Conservation (phyloP, 1,140 invertebrate species). For the Zelostemma sp. region DNA sequence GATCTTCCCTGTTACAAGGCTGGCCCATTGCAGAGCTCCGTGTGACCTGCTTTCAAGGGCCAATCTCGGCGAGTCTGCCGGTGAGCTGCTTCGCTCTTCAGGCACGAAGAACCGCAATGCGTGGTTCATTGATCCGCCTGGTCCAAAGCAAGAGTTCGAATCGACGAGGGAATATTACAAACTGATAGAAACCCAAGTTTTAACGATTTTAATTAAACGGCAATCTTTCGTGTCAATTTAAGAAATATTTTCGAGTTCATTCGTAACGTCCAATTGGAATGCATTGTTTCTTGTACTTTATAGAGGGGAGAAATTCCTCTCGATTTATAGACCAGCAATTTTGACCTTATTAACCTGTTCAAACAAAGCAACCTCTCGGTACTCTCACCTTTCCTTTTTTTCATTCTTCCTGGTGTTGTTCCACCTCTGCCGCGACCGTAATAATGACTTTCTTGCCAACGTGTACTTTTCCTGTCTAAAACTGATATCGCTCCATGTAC, state of each 20-base stretch:
- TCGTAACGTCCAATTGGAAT: too few species aligned
- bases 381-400: constrained; percentile 42
- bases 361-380: constrained; percentile 29
- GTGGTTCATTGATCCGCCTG: constrained; percentile 35
- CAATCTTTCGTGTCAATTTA: too few species aligned
- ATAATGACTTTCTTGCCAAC: constrained; percentile 33
- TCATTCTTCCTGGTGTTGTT: neutral
- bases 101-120: constrained; percentile 13
- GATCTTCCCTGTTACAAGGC: constrained; percentile 11
- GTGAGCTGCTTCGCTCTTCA: constrained; percentile 20
- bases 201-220: too few species aligned
- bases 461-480: constrained; percentile 25
- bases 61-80: constrained; percentile 12
- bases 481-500: constrained; percentile 22
- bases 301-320: too few species aligned
- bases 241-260: too few species aligned
- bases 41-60: constrained; percentile 40
- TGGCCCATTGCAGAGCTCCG: constrained; percentile 14
- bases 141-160: constrained; percentile 3
- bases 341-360: constrained; percentile 12
- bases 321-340: too few species aligned
- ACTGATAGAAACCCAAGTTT: too few species aligned
- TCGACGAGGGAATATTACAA: constrained; percentile 9
- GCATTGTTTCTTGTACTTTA: too few species aligned
- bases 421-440: constrained; percentile 13